Percentiles rank a stretch among this genome's conserved stretches.
Evolutionary conservation across 2,888 invertebrate genomes (phyloP).

Genomic region (Dascillus cervinus): DNA sequence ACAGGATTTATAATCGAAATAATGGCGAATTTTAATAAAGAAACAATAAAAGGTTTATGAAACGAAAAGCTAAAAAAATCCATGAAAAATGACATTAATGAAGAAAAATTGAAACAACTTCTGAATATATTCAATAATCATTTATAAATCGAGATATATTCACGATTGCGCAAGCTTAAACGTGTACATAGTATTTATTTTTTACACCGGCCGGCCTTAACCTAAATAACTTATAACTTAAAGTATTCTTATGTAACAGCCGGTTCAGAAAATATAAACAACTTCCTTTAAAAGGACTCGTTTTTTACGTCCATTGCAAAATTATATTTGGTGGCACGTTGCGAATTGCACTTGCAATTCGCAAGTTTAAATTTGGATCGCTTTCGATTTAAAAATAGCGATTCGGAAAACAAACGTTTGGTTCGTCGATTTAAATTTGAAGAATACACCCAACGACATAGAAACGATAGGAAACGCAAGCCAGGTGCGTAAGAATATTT

Average conservation of each 20-base stretch:
- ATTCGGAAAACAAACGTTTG: no score
- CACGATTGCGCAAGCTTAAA: constrained; percentile 17
- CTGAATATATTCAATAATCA: not conserved
- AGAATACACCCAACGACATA: no score
- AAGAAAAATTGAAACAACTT: not conserved
- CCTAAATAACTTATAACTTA: constrained; percentile 32
- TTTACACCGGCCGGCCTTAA: constrained; percentile 34
- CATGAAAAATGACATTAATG: no score
- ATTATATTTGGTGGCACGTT: constrained; percentile 11
- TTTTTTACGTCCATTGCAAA: constrained; percentile 22
- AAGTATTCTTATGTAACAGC: constrained; percentile 30
- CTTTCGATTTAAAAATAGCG: no score
- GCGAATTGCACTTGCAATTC: no score
- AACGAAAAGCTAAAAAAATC: no score
- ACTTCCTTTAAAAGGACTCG: constrained; percentile 35
- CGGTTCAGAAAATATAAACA: constrained; percentile 30
- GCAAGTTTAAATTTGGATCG: no score
- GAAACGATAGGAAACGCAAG: constrained; percentile 1
- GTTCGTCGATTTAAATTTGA: no score
- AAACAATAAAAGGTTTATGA: constrained; percentile 3
- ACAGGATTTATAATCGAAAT: no score
- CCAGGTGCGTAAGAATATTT: constrained; percentile 6
- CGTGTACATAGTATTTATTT: constrained; percentile 26
- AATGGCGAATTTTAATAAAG: no score
- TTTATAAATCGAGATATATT: not conserved